Conservation (phyloP, 2,797 vertebrate species). For the Diglossa cyanea region DNA sequence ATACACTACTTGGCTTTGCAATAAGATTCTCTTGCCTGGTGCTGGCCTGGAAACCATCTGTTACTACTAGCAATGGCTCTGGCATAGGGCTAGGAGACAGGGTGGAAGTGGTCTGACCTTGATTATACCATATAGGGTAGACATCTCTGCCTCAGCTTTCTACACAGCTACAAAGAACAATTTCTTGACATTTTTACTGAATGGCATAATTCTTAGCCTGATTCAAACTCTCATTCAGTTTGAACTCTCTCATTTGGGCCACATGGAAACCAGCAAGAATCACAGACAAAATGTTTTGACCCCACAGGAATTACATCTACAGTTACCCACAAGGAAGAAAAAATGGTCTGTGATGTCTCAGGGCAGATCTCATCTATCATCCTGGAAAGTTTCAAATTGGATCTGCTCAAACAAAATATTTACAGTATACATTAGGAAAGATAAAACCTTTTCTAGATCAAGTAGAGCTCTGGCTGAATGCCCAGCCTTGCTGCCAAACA, state of each 20-base stretch:
- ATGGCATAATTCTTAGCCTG: background rate
- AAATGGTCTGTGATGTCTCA: background rate
- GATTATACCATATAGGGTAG: background rate
- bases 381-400: background rate
- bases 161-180: background rate
- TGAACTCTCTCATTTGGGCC: background rate
- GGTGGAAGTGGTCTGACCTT: background rate
- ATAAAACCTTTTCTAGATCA: conserved; percentile 7
- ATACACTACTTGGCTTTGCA: background rate
- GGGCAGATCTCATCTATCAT: background rate
- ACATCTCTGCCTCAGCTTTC: background rate
- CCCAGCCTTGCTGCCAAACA: conserved; percentile 19
- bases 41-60: background rate
- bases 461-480: background rate
- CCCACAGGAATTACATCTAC: background rate
- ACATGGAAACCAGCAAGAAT: background rate
- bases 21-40: background rate
- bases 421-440: background rate
- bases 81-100: background rate
- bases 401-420: conserved; percentile 9
- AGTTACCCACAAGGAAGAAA: background rate
- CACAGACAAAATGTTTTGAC: background rate
- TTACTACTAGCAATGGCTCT: background rate
- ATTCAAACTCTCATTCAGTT: background rate
- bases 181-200: background rate